Conservation (phyloP, 2,113 vertebrate species). For the Cairina moschata region DNA sequence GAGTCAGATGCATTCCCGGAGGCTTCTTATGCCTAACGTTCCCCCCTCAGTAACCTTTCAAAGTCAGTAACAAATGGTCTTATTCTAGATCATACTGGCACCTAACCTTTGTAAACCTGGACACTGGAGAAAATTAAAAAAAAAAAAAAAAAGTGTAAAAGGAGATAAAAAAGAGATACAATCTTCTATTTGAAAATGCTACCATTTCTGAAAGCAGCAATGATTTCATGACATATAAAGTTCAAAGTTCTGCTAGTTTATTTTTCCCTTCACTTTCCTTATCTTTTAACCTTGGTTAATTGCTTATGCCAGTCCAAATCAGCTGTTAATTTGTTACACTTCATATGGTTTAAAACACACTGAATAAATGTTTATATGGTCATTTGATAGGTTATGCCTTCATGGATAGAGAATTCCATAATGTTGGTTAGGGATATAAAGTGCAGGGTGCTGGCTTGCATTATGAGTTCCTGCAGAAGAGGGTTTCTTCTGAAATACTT, state of each 20-base stretch:
- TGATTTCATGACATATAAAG: conserved; percentile 56
- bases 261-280: neutral
- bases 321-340: neutral
- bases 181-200: conserved; percentile 64
- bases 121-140: conserved; percentile 23
- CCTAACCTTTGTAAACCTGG: conserved; percentile 76
- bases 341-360: rapidly evolving
- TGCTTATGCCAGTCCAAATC: neutral
- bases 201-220: conserved; percentile 39
- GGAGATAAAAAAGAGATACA: conserved; percentile 63
- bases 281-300: neutral
- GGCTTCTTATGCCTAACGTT: conserved; percentile 26
- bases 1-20: neutral
- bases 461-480: neutral
- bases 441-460: neutral
- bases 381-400: neutral
- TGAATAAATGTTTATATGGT: neutral
- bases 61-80: conserved; percentile 65
- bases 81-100: conserved; percentile 70
- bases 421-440: neutral
- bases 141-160: conserved; percentile 35
- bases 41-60: conserved; percentile 71
- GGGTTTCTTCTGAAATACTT: neutral
- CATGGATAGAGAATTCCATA: neutral
- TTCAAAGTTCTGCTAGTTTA: conserved; percentile 50